Evolutionary conservation across 1,140 invertebrate species (phyloP).

Genomic region (Pogonomyrmex barbatus): DNA sequence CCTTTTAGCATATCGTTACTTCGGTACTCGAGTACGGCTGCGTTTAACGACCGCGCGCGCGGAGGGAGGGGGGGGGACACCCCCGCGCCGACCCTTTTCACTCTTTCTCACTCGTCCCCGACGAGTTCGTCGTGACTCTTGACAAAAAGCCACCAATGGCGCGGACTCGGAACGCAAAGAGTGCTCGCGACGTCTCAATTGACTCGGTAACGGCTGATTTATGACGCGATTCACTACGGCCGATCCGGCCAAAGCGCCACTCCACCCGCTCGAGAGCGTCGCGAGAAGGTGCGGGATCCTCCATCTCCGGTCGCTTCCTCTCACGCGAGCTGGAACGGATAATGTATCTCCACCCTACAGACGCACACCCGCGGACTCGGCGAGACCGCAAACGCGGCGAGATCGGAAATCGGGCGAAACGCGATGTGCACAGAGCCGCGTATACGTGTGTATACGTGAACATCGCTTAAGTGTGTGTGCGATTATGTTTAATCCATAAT

Average conservation of each 20-base stretch:
- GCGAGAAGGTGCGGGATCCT: slow-evolving; percentile 54
- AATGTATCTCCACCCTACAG: slow-evolving; percentile 38
- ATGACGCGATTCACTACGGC: slow-evolving; percentile 74
- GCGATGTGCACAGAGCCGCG: background rate
- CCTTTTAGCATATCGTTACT: slow-evolving; percentile 84
- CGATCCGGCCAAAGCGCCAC: slow-evolving; percentile 34
- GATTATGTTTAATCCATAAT: slow-evolving; percentile 4
- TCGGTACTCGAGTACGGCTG: slow-evolving; percentile 80
- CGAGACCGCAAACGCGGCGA: background rate
- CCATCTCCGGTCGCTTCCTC: slow-evolving; percentile 20
- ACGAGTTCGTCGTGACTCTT: slow-evolving; percentile 41
- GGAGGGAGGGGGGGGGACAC: slow-evolving; percentile 7
- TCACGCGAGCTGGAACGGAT: slow-evolving; percentile 31
- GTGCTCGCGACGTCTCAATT: slow-evolving; percentile 84
- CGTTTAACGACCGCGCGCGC: slow-evolving; percentile 80
- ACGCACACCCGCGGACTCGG: background rate
- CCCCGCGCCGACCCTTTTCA: slow-evolving; percentile 42
- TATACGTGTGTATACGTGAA: background rate
- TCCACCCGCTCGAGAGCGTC: slow-evolving; percentile 40
- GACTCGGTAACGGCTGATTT: slow-evolving; percentile 82
- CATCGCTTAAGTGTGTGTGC: background rate
- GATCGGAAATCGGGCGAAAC: slow-evolving; percentile 13
- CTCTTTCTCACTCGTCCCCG: slow-evolving; percentile 43
- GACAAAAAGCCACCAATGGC: slow-evolving; percentile 71
- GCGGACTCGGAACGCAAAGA: slow-evolving; percentile 75